Evolutionary conservation across 2,888 invertebrate species (phyloP), one percentile per base, ranked within the genome.

Genomic region (Busseola fusca): DNA sequence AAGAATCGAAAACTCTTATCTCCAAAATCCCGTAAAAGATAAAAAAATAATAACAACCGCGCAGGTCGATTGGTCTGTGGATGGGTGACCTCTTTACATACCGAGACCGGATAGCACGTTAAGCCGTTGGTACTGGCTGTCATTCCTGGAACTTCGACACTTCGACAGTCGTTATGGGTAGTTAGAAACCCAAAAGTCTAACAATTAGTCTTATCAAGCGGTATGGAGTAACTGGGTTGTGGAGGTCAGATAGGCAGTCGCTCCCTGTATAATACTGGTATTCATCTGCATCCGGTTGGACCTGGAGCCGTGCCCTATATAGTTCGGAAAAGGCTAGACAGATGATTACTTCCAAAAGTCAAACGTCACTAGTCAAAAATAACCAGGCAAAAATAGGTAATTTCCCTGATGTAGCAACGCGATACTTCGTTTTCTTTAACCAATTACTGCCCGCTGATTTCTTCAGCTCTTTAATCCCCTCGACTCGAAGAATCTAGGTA

Each of bases 401-500:
- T 50, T 66, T 59, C 42, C 59, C 27, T 64, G 62, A 62, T 69
- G 64, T 62, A 50, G 58, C 30, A 74, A 54, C 27, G 34, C 63
- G 66, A 69, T 54, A 62, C 45, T 64, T 70, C 54, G 37, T n/a
- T 71, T 83, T 69, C 62, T 72, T 71, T 52, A 74, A 27, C 73
- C 81, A 80, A 85, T 83, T 83, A 83, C 72, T 76, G 70, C 68
- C 64, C 59, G 66, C 64, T 77, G 77, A 77, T 85, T 83, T 80
- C 70, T 80, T 63, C 48, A 69, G 52, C 60, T 70, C 71, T 67
- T 80, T 80, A 75, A 72, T 73, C 73, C 65, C 72, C 45, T 80
- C 67, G 50, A 60, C 59, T 65, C 48, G 59, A 73, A 69, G 68
- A 74, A 72, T 67, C 84, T 64, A 54, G 64, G 69, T 66, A 66